Evolutionary conservation across 2,113 vertebrate species (phyloP).

Genomic region (Fregata magnificens): DNA sequence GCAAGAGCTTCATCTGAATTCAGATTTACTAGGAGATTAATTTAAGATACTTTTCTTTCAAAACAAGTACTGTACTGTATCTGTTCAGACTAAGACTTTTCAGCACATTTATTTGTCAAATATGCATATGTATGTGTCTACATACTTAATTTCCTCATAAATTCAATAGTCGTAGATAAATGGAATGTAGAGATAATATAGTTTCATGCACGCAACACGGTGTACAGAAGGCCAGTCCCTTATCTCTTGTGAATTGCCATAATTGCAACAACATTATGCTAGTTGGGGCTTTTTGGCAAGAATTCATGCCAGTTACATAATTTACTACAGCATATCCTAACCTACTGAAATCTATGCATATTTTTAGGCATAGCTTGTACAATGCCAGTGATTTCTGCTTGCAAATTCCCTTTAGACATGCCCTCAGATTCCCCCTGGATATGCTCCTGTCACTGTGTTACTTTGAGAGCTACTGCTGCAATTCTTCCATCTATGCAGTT

Average conservation of each 20-base stretch:
- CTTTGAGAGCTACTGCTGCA: not conserved
- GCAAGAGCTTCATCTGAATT: slow-evolving; percentile 25
- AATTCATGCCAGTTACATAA: slow-evolving; percentile 42
- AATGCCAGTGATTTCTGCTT: not conserved
- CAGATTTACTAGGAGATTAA: slow-evolving; percentile 1
- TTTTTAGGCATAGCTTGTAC: not conserved
- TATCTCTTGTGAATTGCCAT: slow-evolving; percentile 47
- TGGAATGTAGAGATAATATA: slow-evolving; percentile 21
- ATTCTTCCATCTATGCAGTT: not conserved
- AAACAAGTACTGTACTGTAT: slow-evolving; percentile 4
- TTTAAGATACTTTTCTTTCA: slow-evolving; percentile 31
- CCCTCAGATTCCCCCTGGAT: not conserved
- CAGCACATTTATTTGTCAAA: slow-evolving; percentile 34
- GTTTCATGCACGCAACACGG: not conserved
- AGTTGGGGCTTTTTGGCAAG: slow-evolving; percentile 36
- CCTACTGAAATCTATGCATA: slow-evolving; percentile 23
- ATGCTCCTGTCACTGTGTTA: not conserved
- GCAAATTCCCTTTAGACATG: not conserved
- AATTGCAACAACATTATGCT: slow-evolving; percentile 49
- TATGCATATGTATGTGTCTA: slow-evolving; percentile 49
- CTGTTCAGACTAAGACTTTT: not conserved
- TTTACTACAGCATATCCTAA: slow-evolving; percentile 53
- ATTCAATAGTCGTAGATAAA: slow-evolving; percentile 8
- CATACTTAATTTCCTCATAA: slow-evolving; percentile 38
- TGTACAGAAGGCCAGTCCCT: slow-evolving; percentile 12